Base-by-base conservation (phyloP, 2,888 invertebrate species). In the Caenorhabditis sinica region DNA sequence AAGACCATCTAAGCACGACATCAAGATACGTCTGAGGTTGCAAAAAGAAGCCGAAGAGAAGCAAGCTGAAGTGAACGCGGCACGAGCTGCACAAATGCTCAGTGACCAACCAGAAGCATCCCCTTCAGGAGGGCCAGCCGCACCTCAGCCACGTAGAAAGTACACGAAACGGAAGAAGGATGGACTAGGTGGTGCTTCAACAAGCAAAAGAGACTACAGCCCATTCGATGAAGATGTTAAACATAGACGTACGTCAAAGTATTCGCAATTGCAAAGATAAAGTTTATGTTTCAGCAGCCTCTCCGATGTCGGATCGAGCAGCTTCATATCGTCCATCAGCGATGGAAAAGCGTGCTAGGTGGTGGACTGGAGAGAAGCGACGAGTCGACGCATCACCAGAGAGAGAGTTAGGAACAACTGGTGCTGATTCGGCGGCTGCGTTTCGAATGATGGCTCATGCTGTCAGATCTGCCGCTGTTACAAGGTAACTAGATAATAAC, bases 351-450 rank as follows among this genome's bases (percentile, higher is more conserved):
- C 63, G 89, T 58, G 81, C 86, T 15, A 80, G 91, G 43, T 92
- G 92, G 92, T 92, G 92, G 92, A 84, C 87, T 23, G 85, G 87
- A 28, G 90, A 91, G 77, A 87, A 89, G 66, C 58, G 90, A 56
- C 33, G 89, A 68, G 83, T 82, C 9, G 91, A 91, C 28, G 75
- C 80, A 30, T 87, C 88, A 5, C 90, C 90, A 8, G 89, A 88
- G 63, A 71, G 87, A 61, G 85, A 85, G 17, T 56, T 88, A 30
- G 82, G 83, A 68, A 85, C 85, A n/a, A 69, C 77, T 8, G 53
- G 83, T 9, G 86, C 86, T 20, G 90, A 91, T 61, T 79, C 88
- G 3, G 88, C 90, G 0, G 91, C 91, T 23, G 86, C 90, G 0
- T 90, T 91, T 75, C 77, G 89, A 4, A 75, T 90, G 43, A 88